Evolutionary conservation across 2,888 invertebrate species (phyloP), one percentile per base, ranked within the genome.

Genomic region (Laspeyria flexula): DNA sequence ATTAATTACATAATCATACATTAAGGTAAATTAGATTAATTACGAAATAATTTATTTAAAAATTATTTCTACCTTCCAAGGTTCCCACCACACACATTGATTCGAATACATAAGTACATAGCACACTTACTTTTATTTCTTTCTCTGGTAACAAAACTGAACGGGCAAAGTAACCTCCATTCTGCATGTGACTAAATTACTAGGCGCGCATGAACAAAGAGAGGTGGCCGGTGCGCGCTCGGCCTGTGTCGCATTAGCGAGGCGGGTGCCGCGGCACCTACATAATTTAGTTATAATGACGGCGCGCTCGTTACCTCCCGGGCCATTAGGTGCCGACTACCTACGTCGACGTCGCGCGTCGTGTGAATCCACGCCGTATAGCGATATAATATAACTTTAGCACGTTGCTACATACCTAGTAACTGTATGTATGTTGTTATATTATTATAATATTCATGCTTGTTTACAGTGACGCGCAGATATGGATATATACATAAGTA

Each of bases 231-330:
- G 50, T 49, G 56, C 65, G 61, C 44, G 53, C 55, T 61, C 61
- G 61, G 63, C 58, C 72, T 65, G 67, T 66, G 75, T 75, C 77
- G 77, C 80, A 77, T 83, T 82, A 81, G 76, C 77, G 74, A 72
- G 68, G 71, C 72, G 31, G 31, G 31, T 13, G 31, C 31, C 31
- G 31, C 31, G 69, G 73, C 76, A 77, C 81, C 75, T 81, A 80
- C 82, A 81, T 83, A 83, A 85, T 86, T 83, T 77, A 84, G 81
- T 79, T 82, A 81, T 85, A 85, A 85, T 85, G 83, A 83, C 77
- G 74, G 72, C 73, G 66, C 73, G 75, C 75, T 80, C 77, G 76
- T 79, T 77, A 75, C 77, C 77, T 76, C 76, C 65, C 60, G 69
- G 70, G 70, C 78, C 78, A 79, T 79, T 80, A 79, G 73, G 71